Base-by-base conservation (phyloP, 2,888 invertebrate species). In the Chloroclysta siterata region DNA sequence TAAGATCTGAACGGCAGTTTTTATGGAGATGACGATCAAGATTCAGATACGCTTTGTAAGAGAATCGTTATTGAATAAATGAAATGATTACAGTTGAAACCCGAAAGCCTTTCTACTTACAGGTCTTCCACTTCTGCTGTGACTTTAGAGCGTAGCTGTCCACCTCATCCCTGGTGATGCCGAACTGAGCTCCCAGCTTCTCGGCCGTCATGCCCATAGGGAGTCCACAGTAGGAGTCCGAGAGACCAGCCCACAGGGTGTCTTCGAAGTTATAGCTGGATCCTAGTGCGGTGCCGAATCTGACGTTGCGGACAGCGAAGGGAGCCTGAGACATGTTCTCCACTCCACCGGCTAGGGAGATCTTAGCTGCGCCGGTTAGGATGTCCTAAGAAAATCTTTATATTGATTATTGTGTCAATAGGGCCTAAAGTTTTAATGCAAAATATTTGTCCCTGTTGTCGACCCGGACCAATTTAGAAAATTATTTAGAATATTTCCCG, bases 191-290 rank as follows among this genome's bases (percentile, higher is more conserved):
- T 0, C 97, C 98, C 52, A 99, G 93, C 84, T 98, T 98, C 90
- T 98, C 98, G 0, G 98, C 98, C 0, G 99, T 99, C 80, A 98
- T 88, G 2, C 97, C 99, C 99, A 99, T 99, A 0, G 99, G 98
- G 41, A 98, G 93, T 69, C 97, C 97, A 81, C 98, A 97, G 86
- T 97, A 96, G 0, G 95, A 94, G 83, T 99, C 99, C 0, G 97
- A 96, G 1, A 99, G 94, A 0, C 92, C 92, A 0, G 95, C 93
- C 99, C 99, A 99, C 13, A 99, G 89, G 0, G 96, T 94, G 88
- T 99, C 99, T 85, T 99, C 99, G 71, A 99, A 94, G 70, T 94
- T 94, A 60, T 95, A 94, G 72, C 95, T 96, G 22, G 90, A 87
- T 0, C 99, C 99, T 1, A 99, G 92, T 0, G 94, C 94, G 10